These are phyloP conservation scores for Esox niger DNA, from an alignment of 2,113 vertebrate species.

Conservation along the genomic window DNA sequence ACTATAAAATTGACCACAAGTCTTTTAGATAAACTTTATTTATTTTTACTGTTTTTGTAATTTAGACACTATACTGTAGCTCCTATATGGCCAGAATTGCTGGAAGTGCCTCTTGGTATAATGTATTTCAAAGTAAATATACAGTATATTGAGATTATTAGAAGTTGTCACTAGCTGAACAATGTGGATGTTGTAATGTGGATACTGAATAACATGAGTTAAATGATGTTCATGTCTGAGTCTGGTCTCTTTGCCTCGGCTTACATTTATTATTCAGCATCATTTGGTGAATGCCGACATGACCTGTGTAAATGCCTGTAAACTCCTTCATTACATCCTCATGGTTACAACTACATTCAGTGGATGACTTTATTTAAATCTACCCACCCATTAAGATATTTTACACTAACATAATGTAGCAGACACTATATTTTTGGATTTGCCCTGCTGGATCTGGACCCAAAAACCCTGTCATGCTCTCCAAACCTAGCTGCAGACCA, in stretches of 20 bases:
- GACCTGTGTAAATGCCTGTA: too few species aligned
- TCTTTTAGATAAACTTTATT: slow-evolving; percentile 87
- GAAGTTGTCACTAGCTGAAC: slow-evolving; percentile 84
- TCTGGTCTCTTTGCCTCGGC: slow-evolving; percentile 28
- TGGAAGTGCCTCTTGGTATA: slow-evolving; percentile 94
- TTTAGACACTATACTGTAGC: slow-evolving; percentile 90
- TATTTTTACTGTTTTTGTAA: slow-evolving; percentile 95
- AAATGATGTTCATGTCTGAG: slow-evolving; percentile 74
- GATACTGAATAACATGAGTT: slow-evolving; percentile 87
- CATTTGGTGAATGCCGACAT: too few species aligned
- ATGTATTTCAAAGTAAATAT: slow-evolving; percentile 87
- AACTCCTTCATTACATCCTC: too few species aligned
- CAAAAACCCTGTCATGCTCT: too few species aligned
- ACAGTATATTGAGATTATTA: slow-evolving; percentile 87
- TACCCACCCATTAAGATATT: too few species aligned
- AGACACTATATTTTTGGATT: too few species aligned
- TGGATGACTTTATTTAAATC: too few species aligned
- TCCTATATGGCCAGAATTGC: slow-evolving; percentile 87
- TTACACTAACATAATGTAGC: too few species aligned
- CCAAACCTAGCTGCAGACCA: too few species aligned
- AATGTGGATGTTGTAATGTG: slow-evolving; percentile 88
- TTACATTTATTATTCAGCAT: not conserved
- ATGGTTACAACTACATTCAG: too few species aligned
- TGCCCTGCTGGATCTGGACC: too few species aligned
- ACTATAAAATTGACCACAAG: slow-evolving; percentile 71